Evolutionary conservation across 2,113 vertebrate genomes (phyloP).

Genomic region (Pteruthius melanotis): DNA sequence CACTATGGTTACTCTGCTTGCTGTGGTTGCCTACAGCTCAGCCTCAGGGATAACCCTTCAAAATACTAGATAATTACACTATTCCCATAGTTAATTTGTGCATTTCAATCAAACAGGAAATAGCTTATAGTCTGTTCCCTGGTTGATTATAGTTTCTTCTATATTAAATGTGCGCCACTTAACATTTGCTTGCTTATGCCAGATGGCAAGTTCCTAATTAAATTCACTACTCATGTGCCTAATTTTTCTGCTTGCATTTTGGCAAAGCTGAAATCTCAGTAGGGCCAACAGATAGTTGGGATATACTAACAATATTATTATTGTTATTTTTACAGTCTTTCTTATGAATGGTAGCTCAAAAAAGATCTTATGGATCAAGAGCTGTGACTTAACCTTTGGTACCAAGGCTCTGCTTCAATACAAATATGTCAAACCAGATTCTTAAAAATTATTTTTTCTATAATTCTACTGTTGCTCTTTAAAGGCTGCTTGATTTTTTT

Average conservation of each 20-base stretch:
- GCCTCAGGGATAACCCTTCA: not conserved
- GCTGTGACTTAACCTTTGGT: not conserved
- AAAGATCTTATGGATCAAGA: not conserved
- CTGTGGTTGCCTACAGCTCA: not conserved
- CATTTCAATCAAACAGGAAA: conserved; percentile 14
- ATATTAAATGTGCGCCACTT: not conserved
- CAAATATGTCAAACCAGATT: not conserved
- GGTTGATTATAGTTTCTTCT: not conserved
- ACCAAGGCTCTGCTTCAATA: not conserved
- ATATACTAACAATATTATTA: not conserved
- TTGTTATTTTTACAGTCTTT: not conserved
- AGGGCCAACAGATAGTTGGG: not conserved
- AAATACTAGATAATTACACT: not conserved
- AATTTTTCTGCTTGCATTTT: conserved; percentile 3
- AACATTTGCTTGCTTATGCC: not conserved
- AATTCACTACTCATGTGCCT: not conserved
- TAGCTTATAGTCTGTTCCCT: not conserved
- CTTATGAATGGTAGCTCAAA: not conserved
- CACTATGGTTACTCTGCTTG: not conserved
- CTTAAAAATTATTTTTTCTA: not conserved
- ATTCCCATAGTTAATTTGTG: not conserved
- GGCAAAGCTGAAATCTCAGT: not conserved
- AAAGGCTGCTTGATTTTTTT: not conserved
- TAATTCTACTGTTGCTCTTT: not conserved
- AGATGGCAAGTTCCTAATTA: conserved; percentile 43